Conservation (phyloP, 2,888 invertebrate genomes). For the Serripes groenlandicus region DNA sequence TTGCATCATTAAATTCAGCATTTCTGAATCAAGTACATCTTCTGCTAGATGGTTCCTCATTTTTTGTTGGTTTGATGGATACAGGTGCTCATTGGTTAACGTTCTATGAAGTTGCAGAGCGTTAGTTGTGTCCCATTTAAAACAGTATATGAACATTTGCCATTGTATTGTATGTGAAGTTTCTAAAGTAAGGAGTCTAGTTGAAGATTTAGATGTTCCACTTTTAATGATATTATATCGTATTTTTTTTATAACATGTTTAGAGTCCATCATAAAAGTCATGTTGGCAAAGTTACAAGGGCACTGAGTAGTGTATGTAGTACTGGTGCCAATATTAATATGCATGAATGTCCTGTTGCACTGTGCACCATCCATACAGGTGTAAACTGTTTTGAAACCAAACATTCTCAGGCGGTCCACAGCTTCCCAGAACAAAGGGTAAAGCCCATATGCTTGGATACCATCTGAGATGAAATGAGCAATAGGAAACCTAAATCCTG, state of each 20-base stretch:
- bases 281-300: slow-evolving; percentile 15
- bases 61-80: slow-evolving; percentile 40
- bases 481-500: slow-evolving; percentile 63
- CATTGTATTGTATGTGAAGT: slow-evolving; percentile 42
- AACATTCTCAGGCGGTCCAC: slow-evolving; percentile 33
- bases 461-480: slow-evolving; percentile 31
- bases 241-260: slow-evolving; percentile 45
- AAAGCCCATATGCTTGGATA: slow-evolving; percentile 28
- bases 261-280: slow-evolving; percentile 43
- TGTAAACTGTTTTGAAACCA: slow-evolving; percentile 43
- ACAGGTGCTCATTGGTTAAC: slow-evolving; percentile 59
- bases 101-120: slow-evolving; percentile 51
- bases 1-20: slow-evolving; percentile 55
- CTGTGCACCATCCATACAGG: slow-evolving; percentile 42
- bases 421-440: slow-evolving; percentile 48
- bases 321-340: slow-evolving; percentile 20
- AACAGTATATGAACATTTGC: slow-evolving; percentile 61
- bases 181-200: slow-evolving; percentile 34
- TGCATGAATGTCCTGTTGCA: slow-evolving; percentile 43
- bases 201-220: slow-evolving; percentile 34
- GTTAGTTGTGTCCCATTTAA: slow-evolving; percentile 58
- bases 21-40: slow-evolving; percentile 58
- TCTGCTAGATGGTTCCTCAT: slow-evolving; percentile 68
- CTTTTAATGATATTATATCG: slow-evolving; percentile 54
- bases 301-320: slow-evolving; percentile 10